phyloP scores from a whole-genome alignment of 2,797 vertebrate genomes.

The Tokudaia muenninki region DNA sequence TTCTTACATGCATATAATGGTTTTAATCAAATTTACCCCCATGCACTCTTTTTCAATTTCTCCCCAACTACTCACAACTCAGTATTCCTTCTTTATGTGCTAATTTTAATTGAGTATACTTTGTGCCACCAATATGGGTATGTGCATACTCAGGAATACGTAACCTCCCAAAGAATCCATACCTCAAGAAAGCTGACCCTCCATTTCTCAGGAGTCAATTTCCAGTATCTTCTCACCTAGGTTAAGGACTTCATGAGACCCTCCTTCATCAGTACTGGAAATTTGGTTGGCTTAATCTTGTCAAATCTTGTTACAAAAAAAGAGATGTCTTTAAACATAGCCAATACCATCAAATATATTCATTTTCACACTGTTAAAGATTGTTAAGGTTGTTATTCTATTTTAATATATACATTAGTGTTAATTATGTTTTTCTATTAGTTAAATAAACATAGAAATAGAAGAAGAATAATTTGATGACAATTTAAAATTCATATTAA shows the following conservation, averaged over 20 bases:
- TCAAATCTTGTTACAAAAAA: background rate
- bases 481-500: slow-evolving; percentile 8
- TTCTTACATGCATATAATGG: background rate
- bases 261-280: background rate
- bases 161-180: background rate
- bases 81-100: background rate
- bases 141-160: background rate
- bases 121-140: background rate
- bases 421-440: background rate
- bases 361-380: background rate
- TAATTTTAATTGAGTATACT: background rate
- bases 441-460: background rate
- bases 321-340: background rate
- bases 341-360: background rate
- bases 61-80: background rate
- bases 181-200: background rate
- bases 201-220: background rate
- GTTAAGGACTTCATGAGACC: background rate
- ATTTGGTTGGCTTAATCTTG: background rate
- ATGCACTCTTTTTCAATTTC: background rate
- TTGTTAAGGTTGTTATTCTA: background rate
- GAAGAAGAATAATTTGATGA: background rate
- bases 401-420: background rate
- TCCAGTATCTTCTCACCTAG: background rate
- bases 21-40: background rate